A percentile compares a stretch with the other conserved stretches of the same genome.
Evolutionary conservation across 2,888 invertebrate species (phyloP).

Genomic region (Agriotes lineatus): DNA sequence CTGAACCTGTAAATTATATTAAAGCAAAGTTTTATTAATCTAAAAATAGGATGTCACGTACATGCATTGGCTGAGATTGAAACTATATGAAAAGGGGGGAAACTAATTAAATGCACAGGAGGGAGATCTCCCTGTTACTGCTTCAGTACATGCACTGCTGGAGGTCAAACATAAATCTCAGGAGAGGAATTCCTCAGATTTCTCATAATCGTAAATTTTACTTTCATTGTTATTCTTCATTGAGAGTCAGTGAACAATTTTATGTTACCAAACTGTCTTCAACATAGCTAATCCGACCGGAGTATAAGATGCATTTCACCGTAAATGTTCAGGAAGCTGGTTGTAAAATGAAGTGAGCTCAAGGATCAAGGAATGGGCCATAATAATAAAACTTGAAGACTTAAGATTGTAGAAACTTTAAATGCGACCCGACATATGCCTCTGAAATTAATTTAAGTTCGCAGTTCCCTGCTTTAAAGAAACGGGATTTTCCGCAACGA

Average conservation of each 20-base stretch:
- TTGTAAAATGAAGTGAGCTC: slow-evolving; percentile 40
- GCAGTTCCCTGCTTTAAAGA: slow-evolving; percentile 25
- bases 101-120: too few relatives aligned
- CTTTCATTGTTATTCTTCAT: not conserved
- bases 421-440: slow-evolving; percentile 41
- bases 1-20: too few relatives aligned
- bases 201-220: not conserved
- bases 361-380: slow-evolving; percentile 37
- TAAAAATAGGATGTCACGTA: too few relatives aligned
- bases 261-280: slow-evolving; percentile 8
- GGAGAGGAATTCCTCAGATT: not conserved
- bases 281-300: slow-evolving; percentile 12
- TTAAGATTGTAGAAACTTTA: slow-evolving; percentile 40
- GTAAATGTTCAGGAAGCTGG: slow-evolving; percentile 36
- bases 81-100: too few relatives aligned
- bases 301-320: slow-evolving; percentile 30
- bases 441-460: slow-evolving; percentile 42
- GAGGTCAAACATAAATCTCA: too few relatives aligned
- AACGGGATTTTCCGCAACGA: slow-evolving; percentile 5
- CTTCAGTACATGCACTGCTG: not conserved
- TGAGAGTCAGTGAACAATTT: slow-evolving; percentile 9
- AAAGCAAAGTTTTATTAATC: too few relatives aligned
- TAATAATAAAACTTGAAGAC: slow-evolving; percentile 43
- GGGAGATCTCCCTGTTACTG: too few relatives aligned
- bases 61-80: too few relatives aligned